A percentile compares a stretch with the other conserved stretches of the same genome.
These are phyloP conservation scores for Tiliqua scincoides DNA, from an alignment of 2,113 vertebrate genomes.

Conservation along the genomic window DNA sequence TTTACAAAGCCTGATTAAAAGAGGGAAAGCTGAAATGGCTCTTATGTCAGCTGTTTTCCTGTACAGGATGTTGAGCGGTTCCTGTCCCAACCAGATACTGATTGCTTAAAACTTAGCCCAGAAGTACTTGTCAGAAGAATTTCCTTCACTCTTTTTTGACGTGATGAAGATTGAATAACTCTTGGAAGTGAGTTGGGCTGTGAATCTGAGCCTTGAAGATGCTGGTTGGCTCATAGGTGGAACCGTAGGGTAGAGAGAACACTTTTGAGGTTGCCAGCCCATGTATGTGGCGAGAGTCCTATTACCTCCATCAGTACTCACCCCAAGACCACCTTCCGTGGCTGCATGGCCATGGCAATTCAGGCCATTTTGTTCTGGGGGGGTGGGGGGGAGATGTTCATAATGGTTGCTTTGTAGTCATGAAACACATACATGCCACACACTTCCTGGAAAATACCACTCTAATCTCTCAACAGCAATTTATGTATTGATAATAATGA, in stretches of 20 bases:
- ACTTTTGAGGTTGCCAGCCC: too few species aligned
- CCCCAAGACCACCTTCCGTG: not conserved
- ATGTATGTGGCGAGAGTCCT: too few species aligned
- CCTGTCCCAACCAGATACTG: slow-evolving; percentile 85
- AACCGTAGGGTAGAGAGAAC: not conserved
- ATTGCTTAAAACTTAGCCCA: slow-evolving; percentile 83
- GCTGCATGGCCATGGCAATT: not conserved
- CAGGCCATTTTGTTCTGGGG: not conserved
- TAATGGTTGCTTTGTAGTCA: not conserved
- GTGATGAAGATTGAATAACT: slow-evolving; percentile 74
- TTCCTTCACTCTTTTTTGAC: slow-evolving; percentile 79
- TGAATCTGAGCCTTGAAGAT: slow-evolving; percentile 30
- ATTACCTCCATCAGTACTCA: not conserved
- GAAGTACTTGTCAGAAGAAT: slow-evolving; percentile 80
- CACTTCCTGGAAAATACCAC: not conserved
- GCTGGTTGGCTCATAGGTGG: slow-evolving; percentile 6
- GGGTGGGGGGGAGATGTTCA: not conserved
- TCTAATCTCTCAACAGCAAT: too few species aligned
- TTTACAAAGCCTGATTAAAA: slow-evolving; percentile 81
- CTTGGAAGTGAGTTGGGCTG: slow-evolving; percentile 54
- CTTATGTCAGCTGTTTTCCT: slow-evolving; percentile 84
- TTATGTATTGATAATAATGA: too few species aligned
- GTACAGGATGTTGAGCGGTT: slow-evolving; percentile 86
- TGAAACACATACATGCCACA: not conserved
- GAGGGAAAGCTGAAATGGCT: slow-evolving; percentile 78